Base-by-base conservation (phyloP, 64 coral and sea anemone species). In the Astreopora myriophthalma region DNA sequence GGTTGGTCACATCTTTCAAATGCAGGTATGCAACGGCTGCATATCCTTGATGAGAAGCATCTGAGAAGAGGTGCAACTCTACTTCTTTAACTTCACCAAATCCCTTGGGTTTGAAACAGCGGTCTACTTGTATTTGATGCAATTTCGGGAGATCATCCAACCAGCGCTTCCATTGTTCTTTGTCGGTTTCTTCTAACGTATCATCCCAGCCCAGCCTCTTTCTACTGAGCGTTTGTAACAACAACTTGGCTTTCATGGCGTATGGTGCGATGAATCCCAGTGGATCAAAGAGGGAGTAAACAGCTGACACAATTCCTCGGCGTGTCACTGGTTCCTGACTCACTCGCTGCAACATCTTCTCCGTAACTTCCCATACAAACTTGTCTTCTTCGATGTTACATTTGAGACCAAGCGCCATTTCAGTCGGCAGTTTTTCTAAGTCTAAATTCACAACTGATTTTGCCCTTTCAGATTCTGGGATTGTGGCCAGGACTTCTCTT, bases 241-340 rank as follows among this genome's bases (percentile, higher is more conserved):
- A 11, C 49, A 86, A 60, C 62, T 93, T 86, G 24, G 91, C 91
- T 55, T 86, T 84, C 82, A 93, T 85, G 5, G 25, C 75, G 22
- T 77, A 93, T 32, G 82, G 91, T 28, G 91, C 70, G 27, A 93
- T 93, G 38, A 93, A 87, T 58, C 83, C 91, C 24, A 93, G 35
- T 9, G 91, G 83, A 93, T 93, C 73, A 35, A 93, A 93, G 22
- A 93, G 49, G 75, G 91, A 93, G 30, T 86, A 93, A 1, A 86
- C 82, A 29, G 74, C 84, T 24, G 81, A 93, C 60, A 93, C 31
- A 20, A 93, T 57, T 36, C 82, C 71, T 52, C 91, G 29, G 9
- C 34, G 58, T 22, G 92, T 94, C 24, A 48, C 23, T 55, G 92
- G 83, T 71, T 80, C 83, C 68, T 94, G 35, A 19, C 35, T 81